A percentile compares a stretch with the other conserved stretches of the same genome.
These are phyloP conservation scores for Myripristis jacobus DNA, from an alignment of 2,797 vertebrate genomes.

Conservation along the genomic window DNA sequence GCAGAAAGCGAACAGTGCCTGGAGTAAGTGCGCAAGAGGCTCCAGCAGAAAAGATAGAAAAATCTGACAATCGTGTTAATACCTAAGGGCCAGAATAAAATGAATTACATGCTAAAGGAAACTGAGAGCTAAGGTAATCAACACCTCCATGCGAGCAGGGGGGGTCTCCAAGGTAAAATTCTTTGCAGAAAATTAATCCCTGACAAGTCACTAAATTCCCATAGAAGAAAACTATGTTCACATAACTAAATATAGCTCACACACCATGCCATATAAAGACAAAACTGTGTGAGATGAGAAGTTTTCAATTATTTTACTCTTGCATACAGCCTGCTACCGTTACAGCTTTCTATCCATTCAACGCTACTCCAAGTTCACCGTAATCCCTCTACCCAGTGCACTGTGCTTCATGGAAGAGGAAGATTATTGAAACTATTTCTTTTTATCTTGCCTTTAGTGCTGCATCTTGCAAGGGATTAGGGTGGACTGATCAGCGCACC, in stretches of 20 bases:
- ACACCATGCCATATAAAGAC: conserved; percentile 19
- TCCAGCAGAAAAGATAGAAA: conserved; percentile 42
- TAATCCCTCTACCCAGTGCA: neutral
- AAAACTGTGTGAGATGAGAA: conserved; percentile 6
- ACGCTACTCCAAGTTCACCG: neutral
- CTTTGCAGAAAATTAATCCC: conserved; percentile 32
- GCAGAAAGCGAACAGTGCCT: conserved; percentile 10
- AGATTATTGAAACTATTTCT: conserved; percentile 54
- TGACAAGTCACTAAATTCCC: no score
- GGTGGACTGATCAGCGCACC: conserved; percentile 56
- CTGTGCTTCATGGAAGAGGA: conserved; percentile 21
- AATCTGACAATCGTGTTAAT: conserved; percentile 43
- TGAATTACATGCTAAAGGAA: conserved; percentile 44
- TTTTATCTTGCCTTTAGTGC: conserved; percentile 62
- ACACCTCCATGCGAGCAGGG: conserved; percentile 46
- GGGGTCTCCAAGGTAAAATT: conserved; percentile 30
- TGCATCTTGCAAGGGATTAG: conserved; percentile 61
- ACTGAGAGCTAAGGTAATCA: conserved; percentile 55
- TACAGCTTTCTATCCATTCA: neutral
- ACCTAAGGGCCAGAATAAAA: conserved; percentile 41
- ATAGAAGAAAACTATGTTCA: conserved; percentile 3
- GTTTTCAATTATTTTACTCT: neutral
- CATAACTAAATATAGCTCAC: neutral
- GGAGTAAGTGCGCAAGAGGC: conserved; percentile 26
- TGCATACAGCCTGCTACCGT: conserved; percentile 1